Conservation (phyloP, 2,113 vertebrate species). For the Seriola rivoliana region DNA sequence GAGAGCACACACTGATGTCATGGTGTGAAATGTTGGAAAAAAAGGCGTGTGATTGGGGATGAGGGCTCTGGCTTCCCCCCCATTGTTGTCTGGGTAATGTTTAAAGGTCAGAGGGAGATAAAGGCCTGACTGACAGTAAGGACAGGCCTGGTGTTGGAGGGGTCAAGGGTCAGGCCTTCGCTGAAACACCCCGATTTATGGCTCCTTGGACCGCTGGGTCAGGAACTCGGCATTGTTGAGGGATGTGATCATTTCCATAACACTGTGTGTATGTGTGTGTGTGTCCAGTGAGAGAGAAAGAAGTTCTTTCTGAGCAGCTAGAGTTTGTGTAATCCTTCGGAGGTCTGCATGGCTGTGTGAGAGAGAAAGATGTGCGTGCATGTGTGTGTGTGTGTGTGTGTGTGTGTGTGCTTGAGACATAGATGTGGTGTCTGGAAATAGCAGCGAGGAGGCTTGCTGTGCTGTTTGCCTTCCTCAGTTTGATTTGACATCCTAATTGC, state of each 20-base stretch:
- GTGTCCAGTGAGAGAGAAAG: constrained; percentile 59
- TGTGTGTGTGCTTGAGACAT: constrained; percentile 69
- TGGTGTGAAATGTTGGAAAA: constrained; percentile 56
- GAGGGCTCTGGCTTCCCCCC: constrained; percentile 53
- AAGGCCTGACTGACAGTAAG: constrained; percentile 79
- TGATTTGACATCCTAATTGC: constrained; percentile 87
- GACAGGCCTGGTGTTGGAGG: constrained; percentile 77
- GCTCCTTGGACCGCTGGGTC: constrained; percentile 69
- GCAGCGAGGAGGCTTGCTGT: constrained; percentile 74
- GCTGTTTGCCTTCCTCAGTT: constrained; percentile 82
- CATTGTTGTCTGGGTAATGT: constrained; percentile 68
- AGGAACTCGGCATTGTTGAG: constrained; percentile 77
- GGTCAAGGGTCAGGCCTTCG: constrained; percentile 72
- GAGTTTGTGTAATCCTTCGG: constrained; percentile 64
- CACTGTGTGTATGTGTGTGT: constrained; percentile 54
- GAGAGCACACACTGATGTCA: constrained; percentile 60
- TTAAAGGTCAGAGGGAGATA: constrained; percentile 74
- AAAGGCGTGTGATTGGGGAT: constrained; percentile 62
- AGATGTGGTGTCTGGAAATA: constrained; percentile 80
- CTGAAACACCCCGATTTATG: constrained; percentile 75
- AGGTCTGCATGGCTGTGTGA: constrained; percentile 57
- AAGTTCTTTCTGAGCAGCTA: constrained; percentile 43
- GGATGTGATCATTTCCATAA: constrained; percentile 81
- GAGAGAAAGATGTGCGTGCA: constrained; percentile 39
- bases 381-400: constrained; percentile 49